A percentile compares a stretch with the other conserved stretches of the same genome.
Evolutionary conservation across 1,140 invertebrate genomes (phyloP).

Genomic region (Drosophila teissieri): DNA sequence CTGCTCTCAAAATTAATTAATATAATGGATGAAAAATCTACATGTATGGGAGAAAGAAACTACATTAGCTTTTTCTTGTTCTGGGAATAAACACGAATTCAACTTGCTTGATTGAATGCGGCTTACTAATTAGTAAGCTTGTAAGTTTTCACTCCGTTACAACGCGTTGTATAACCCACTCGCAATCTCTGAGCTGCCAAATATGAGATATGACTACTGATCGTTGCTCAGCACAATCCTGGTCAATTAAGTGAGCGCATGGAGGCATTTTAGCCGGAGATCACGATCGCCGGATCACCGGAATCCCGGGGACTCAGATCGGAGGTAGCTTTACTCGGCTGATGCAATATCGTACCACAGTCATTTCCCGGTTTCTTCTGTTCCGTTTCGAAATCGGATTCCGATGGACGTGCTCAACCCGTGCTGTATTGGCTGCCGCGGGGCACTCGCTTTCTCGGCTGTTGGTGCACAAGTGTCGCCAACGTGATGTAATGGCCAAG

Average conservation of each 20-base stretch:
- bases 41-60: neutral
- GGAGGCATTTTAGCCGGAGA: slow-evolving; percentile 24
- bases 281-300: slow-evolving; percentile 23
- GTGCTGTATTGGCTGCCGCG: neutral
- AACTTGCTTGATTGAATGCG: slow-evolving; percentile 12
- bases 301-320: slow-evolving; percentile 8
- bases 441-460: neutral
- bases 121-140: slow-evolving; percentile 15
- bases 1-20: neutral
- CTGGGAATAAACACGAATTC: slow-evolving; percentile 17
- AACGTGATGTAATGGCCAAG: slow-evolving; percentile 36
- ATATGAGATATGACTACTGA: slow-evolving; percentile 42
- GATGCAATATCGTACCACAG: neutral
- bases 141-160: neutral
- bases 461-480: slow-evolving; percentile 38
- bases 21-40: neutral
- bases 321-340: neutral
- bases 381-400: neutral
- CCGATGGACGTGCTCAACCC: neutral
- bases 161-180: slow-evolving; percentile 29
- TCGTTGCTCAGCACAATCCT: slow-evolving; percentile 12
- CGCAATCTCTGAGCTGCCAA: slow-evolving; percentile 20
- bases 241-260: slow-evolving; percentile 13
- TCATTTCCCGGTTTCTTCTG: too few relatives aligned
- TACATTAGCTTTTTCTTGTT: neutral